Conservation (phyloP, 30 jellyfish, hydroid and myxozoan genomes). For the Rhopilema esculentum region DNA sequence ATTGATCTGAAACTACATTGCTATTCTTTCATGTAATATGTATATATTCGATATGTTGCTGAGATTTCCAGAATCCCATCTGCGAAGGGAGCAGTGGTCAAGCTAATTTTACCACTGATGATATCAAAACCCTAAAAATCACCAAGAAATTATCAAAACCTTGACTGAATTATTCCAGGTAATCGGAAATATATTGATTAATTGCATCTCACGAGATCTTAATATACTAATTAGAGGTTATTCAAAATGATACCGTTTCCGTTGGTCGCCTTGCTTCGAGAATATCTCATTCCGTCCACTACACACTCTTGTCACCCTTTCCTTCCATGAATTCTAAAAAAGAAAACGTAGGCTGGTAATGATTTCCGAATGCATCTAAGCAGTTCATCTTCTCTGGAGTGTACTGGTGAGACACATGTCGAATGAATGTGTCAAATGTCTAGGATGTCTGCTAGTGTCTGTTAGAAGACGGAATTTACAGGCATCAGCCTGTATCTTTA, state of each 20-base stretch:
- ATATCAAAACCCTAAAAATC: neutral
- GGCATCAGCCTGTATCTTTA: too few relatives aligned
- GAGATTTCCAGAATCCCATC: too few relatives aligned
- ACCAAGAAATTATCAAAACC: neutral
- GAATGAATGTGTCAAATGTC: too few relatives aligned
- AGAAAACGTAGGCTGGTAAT: conserved; percentile 23
- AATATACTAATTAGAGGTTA: conserved; percentile 9
- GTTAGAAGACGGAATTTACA: too few relatives aligned
- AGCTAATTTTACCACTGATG: too few relatives aligned
- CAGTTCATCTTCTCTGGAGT: neutral
- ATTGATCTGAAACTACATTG: too few relatives aligned
- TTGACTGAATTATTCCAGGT: neutral
- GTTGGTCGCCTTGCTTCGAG: neutral
- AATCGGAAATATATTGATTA: neutral
- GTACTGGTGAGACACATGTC: too few relatives aligned
- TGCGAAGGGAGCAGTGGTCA: too few relatives aligned
- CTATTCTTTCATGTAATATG: too few relatives aligned
- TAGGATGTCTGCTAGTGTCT: too few relatives aligned
- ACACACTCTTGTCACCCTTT: conserved; percentile 21
- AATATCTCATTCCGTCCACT: conserved; percentile 24
- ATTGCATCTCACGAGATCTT: neutral
- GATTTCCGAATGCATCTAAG: conserved; percentile 28
- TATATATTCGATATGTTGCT: too few relatives aligned
- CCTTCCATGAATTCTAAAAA: conserved; percentile 42
- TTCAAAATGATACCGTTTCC: conserved; percentile 41